Base-by-base conservation (phyloP, 2,888 invertebrate genomes). In the Fragum whitleyi region DNA sequence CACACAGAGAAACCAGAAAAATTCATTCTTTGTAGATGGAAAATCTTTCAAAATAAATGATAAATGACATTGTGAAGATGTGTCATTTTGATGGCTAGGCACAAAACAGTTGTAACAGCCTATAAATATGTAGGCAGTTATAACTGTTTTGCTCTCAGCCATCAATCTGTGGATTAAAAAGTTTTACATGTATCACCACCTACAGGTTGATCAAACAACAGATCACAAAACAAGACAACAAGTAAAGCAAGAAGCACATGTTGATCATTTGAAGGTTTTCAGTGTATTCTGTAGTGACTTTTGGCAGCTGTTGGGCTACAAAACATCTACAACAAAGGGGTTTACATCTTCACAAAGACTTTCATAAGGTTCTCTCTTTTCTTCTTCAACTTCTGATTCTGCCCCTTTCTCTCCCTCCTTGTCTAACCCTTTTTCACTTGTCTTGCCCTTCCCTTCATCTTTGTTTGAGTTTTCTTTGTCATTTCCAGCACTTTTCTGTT, bases 261-360 rank as follows among this genome's bases (percentile, higher is more conserved):
- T 14, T 9, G n/a, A 47, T 3, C 39, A 6, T 16, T 47, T 19
- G n/a, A 19, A 47, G n/a, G n/a, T 5, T n/a, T 47, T 47, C n/a
- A 14, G 47, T 47, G 47, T 9, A 47, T 6, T 47, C 47, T 47
- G 2, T 47, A 16, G 14, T 47, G n/a, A 3, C 47, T 19, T 47
- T 3, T 47, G 11, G 32, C 28, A 61, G 61, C 61, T 3, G 61
- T n/a, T n/a, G 32, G 19, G 29, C 1, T 2, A 42, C 39, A 70
- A 47, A n/a, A 39, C 2, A 16, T 29, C 26, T 51, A 61, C 55
- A 19, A 51, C 39, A 71, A 9, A n/a, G 32, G 42, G 29, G 61
- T 61, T 70, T 76, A 69, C 61, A 57, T 69, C 69, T 69, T 32
- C 19, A 59, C 47, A 68, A 14, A 59, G 59, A 14, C 47, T 61